Evolutionary conservation across 2,113 vertebrate genomes (phyloP).

Genomic region (Grammomys surdaster): DNA sequence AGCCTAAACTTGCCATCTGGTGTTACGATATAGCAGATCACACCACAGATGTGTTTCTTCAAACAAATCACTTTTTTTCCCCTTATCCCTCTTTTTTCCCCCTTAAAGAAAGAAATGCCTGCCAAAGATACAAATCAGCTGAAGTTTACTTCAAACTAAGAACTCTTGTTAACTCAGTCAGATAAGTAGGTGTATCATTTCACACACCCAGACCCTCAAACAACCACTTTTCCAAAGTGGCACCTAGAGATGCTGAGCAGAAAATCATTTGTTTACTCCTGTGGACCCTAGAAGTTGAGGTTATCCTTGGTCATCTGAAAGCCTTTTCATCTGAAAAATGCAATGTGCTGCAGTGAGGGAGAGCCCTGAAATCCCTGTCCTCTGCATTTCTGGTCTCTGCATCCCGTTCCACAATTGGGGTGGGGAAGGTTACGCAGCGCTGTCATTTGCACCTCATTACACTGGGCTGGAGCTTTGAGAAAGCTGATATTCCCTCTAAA

Average conservation of each 20-base stretch:
- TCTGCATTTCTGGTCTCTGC: conserved; percentile 83
- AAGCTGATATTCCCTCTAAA: conserved; percentile 92
- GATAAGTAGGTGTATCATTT: conserved; percentile 80
- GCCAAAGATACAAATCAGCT: conserved; percentile 81
- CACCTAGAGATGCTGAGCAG: conserved; percentile 70
- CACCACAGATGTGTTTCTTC: conserved; percentile 86
- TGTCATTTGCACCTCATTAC: conserved; percentile 93
- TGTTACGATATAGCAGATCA: conserved; percentile 88
- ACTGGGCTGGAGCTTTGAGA: conserved; percentile 89
- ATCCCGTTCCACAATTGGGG: conserved; percentile 88
- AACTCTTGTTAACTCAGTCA: conserved; percentile 79
- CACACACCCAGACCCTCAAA: conserved; percentile 32
- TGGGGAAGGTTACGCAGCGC: conserved; percentile 87
- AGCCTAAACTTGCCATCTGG: conserved; percentile 90
- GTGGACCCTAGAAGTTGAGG: conserved; percentile 74
- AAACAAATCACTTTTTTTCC: conserved; percentile 83
- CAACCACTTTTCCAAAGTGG: conserved; percentile 58
- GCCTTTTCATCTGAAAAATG: conserved; percentile 76
- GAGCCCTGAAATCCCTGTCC: conserved; percentile 85
- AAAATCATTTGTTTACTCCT: conserved; percentile 83
- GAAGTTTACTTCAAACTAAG: conserved; percentile 75
- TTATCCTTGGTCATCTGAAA: conserved; percentile 82
- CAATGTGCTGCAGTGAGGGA: conserved; percentile 74
- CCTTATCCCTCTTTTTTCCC: conserved; percentile 22
- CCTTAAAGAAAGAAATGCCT: conserved; percentile 63